Base-by-base conservation (phyloP, 2,113 vertebrate species). In the Typhlomys cinereus region DNA sequence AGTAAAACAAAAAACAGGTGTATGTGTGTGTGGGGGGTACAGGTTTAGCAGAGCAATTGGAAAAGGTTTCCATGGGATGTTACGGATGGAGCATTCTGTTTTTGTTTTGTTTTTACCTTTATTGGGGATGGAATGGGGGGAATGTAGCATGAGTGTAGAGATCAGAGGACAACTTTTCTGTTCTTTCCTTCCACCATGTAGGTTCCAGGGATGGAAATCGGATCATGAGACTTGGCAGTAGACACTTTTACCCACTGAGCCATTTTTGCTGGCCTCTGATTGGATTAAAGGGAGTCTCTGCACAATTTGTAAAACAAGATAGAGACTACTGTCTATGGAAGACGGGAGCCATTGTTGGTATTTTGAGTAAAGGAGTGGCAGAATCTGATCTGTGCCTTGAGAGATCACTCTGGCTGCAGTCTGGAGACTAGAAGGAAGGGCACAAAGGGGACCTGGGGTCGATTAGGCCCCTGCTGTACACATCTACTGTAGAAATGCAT, bases 291-390 rank as follows among this genome's bases (percentile, higher is more conserved):
- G n/a, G n/a, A n/a, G n/a, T n/a, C n/a, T n/a, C n/a, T n/a, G n/a
- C n/a, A n/a, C n/a, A n/a, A n/a, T n/a, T n/a, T n/a, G n/a, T n/a
- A n/a, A n/a, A n/a, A n/a, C n/a, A n/a, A n/a, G n/a, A n/a, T n/a
- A n/a, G n/a, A n/a, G 50, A 85, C 20, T 7, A 23, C 25, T 69
- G 69, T 85, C 91, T 85, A 34, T 79, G 91, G n/a, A 54, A 73
- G 31, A 31, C 34, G 39, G 44, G 12, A 85, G 27, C 21, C 17
- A 0, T 76, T 50, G 21, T 36, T 29, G 88, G 57, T 75, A 57
- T 79, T 91, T 75, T 48, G 31, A 88, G 57, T 52, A 73, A 74
- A 74, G 29, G 12, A 82, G 7, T 34, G 34, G 31, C 6, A 3
- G 11, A 5, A 71, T 76, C 59, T 82, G 48, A 70, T 50, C 12